phyloP scores from a whole-genome alignment of 2,113 vertebrate species.

The Ochotona princeps region DNA sequence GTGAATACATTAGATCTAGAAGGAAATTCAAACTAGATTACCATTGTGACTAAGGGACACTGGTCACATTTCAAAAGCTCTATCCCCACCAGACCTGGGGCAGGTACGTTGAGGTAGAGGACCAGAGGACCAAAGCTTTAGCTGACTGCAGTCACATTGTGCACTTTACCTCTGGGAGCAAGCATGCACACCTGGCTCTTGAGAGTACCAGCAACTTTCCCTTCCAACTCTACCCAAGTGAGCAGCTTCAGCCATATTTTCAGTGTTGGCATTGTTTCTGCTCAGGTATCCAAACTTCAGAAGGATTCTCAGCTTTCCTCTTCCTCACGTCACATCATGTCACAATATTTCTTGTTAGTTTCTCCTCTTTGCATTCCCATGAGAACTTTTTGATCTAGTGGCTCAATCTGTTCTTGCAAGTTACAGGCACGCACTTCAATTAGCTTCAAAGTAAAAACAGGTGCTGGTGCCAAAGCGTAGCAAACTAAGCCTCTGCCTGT shows the following conservation, averaged over 20 bases:
- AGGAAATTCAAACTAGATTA: constrained; percentile 13
- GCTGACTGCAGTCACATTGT: neutral
- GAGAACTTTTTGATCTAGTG: neutral
- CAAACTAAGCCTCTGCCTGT: no score
- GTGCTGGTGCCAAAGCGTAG: no score
- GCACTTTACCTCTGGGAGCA: neutral
- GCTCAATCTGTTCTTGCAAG: constrained; percentile 2
- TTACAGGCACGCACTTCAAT: neutral
- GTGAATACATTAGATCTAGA: constrained; percentile 1
- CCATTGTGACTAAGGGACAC: neutral
- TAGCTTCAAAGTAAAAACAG: constrained; percentile 49
- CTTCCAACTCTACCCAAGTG: neutral
- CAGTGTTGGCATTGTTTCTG: neutral
- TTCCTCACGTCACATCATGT: neutral
- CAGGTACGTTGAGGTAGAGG: neutral
- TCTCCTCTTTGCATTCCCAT: neutral
- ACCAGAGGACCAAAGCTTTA: neutral
- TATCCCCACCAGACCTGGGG: neutral
- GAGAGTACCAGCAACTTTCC: neutral
- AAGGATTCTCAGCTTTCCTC: neutral
- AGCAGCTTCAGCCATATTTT: neutral
- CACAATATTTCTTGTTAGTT: neutral
- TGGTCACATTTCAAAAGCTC: constrained; percentile 2
- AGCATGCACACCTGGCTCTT: neutral
- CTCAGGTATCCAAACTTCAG: neutral